A percentile compares a stretch with the other conserved stretches of the same genome.
Conservation (phyloP, 2,888 invertebrate genomes). For the Heteromurus nitidus region DNA sequence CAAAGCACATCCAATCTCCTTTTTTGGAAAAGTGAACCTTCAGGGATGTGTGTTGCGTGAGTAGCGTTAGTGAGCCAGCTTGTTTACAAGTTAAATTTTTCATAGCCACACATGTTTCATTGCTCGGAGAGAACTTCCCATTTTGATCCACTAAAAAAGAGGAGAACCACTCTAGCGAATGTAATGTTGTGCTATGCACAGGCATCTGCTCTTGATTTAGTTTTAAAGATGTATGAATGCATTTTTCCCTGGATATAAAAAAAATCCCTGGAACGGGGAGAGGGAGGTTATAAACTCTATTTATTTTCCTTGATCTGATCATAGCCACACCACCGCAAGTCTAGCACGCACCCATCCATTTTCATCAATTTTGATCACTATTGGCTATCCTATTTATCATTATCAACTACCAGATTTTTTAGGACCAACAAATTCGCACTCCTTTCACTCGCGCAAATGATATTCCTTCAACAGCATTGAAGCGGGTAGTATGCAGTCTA, state of each 20-base stretch:
- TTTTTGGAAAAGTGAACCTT: constrained; percentile 1
- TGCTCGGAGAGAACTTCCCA: too few relatives aligned
- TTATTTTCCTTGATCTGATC: not conserved
- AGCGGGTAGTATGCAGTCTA: not conserved
- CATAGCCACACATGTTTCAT: constrained; percentile 8
- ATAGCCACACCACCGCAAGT: too few relatives aligned
- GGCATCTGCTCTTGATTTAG: not conserved
- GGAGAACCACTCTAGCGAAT: too few relatives aligned
- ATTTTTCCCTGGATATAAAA: not conserved
- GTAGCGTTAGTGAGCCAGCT: constrained; percentile 9
- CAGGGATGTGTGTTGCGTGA: not conserved
- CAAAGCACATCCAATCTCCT: constrained; percentile 1
- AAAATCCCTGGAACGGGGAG: not conserved
- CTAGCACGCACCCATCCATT: constrained; percentile 38
- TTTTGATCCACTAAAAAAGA: too few relatives aligned
- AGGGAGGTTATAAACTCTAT: not conserved
- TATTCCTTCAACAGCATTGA: not conserved
- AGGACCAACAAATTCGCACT: too few relatives aligned
- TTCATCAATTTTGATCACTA: constrained; percentile 43
- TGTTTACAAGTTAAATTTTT: constrained; percentile 50
- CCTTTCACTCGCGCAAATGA: too few relatives aligned
- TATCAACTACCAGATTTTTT: constrained; percentile 37
- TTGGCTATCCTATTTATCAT: constrained; percentile 41
- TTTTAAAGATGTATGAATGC: not conserved
- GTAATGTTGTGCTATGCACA: constrained; percentile 4